Evolutionary conservation across 2,113 vertebrate species (phyloP), one percentile per base, ranked within the genome.

Genomic region (Uropsilus gracilis): DNA sequence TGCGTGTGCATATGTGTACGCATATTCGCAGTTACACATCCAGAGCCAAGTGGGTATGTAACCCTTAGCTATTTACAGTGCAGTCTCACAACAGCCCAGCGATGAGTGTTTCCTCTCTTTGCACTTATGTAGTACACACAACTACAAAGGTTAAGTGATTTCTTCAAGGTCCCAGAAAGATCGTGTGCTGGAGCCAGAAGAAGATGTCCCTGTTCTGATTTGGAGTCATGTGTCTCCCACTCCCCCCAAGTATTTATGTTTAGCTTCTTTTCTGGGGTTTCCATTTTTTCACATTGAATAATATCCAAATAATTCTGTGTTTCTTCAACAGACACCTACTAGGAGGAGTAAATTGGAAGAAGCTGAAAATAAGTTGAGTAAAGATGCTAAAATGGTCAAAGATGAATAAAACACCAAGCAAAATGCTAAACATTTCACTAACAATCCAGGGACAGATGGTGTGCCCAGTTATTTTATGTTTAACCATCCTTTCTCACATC

Each of bases 121-220:
- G 0, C 14, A 4, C 4, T 4, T 6, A 46, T 8, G 18, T 39
- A 9, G 18, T 14, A 2, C 7, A 11, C 2, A 0, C 14, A n/a
- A 68, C 28, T 11, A 0, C 4, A 20, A 50, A n/a, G 37, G 3
- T 1, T 8, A 6, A n/a, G 4, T 0, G 66, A 32, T 16, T 26
- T 34, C 75, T 46, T 34, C 6, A 1, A 24, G 53, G 42, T 73
- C 39, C n/a, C 26, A 48, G 55, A 3, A 26, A 17, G 17, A 82
- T 39, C 5, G 68, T 57, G 6, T 8, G 4, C 14, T 30, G 39
- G 39, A 88, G 28, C 6, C 5, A 13, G 34, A 78, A 46, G 12
- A 28, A 26, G 81, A 30, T 2, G 1, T 5, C 18, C n/a, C 12
- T 18, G 17, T 50, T 82, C 57, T 64, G n/a, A 28, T 55, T 10